These are phyloP conservation scores for Troilus luridus DNA, from an alignment of 2,888 invertebrate genomes.

Conservation along the genomic window DNA sequence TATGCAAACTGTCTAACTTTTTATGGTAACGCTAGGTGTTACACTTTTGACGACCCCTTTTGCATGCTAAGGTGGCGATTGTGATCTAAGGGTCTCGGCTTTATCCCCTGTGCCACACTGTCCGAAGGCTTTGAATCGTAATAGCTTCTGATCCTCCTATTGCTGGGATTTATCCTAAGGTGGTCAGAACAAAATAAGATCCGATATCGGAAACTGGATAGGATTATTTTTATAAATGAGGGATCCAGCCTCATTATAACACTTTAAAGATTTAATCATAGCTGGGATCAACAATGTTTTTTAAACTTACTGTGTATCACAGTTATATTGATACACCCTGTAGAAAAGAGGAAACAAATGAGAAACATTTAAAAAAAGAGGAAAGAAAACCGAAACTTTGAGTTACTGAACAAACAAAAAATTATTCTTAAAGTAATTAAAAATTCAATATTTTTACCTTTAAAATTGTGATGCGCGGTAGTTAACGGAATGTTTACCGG, in stretches of 20 bases:
- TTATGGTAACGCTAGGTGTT: constrained; percentile 44
- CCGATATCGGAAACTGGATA: neutral
- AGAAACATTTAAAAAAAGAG: too few species aligned
- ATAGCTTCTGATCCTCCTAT: neutral
- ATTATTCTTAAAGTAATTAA: too few species aligned
- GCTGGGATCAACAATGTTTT: too few species aligned
- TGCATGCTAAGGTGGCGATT: constrained; percentile 31
- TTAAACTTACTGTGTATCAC: too few species aligned
- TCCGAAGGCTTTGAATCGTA: constrained; percentile 29
- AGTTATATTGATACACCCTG: too few species aligned
- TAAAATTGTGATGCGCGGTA: too few species aligned
- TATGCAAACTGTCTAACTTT: constrained; percentile 38
- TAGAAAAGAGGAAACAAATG: too few species aligned
- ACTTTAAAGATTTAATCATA: too few species aligned
- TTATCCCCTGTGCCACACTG: neutral
- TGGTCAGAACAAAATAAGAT: neutral
- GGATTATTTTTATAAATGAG: neutral
- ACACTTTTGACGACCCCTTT: constrained; percentile 41
- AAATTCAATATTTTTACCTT: too few species aligned
- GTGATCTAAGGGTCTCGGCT: constrained; percentile 31
- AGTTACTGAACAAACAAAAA: too few species aligned
- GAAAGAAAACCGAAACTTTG: too few species aligned
- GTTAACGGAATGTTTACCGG: too few species aligned
- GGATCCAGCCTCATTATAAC: neutral
- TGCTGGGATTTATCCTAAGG: neutral